Conservation (phyloP, 2,113 vertebrate genomes). For the Perca flavescens region DNA sequence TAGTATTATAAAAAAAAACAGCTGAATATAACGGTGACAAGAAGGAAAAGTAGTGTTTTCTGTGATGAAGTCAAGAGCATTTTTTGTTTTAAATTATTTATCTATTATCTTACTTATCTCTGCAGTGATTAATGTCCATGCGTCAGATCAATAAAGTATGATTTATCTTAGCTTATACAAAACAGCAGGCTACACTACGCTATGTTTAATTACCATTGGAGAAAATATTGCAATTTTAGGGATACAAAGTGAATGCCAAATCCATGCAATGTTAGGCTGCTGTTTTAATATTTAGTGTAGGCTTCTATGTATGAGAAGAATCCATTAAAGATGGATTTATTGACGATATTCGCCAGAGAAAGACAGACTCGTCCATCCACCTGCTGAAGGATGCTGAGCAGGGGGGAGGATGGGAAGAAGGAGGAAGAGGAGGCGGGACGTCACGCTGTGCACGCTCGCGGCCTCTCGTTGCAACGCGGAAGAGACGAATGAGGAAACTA, state of each 20-base stretch:
- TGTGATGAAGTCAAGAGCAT: no score
- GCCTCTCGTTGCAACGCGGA: slow-evolving; percentile 74
- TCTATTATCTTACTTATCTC: no score
- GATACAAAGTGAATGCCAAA: background rate
- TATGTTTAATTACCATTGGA: background rate
- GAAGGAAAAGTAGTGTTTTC: no score
- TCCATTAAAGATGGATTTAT: background rate
- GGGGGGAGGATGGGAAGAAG: slow-evolving; percentile 2
- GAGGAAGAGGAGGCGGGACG: slow-evolving; percentile 44
- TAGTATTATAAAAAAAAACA: no score
- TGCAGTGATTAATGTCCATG: background rate
- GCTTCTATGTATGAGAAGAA: background rate
- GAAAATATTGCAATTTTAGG: background rate
- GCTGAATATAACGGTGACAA: no score
- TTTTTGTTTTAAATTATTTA: no score
- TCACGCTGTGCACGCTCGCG: slow-evolving; percentile 54
- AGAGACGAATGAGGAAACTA: slow-evolving; percentile 67
- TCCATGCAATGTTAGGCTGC: background rate
- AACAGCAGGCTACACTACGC: no score
- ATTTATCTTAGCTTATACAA: background rate
- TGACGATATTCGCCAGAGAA: background rate
- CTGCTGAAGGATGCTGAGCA: slow-evolving; percentile 54
- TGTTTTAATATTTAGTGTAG: background rate
- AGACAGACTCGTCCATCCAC: slow-evolving; percentile 14
- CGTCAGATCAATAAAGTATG: background rate